Base-by-base conservation (phyloP, 2,113 vertebrate species). In the Nyctibius bracteatus region DNA sequence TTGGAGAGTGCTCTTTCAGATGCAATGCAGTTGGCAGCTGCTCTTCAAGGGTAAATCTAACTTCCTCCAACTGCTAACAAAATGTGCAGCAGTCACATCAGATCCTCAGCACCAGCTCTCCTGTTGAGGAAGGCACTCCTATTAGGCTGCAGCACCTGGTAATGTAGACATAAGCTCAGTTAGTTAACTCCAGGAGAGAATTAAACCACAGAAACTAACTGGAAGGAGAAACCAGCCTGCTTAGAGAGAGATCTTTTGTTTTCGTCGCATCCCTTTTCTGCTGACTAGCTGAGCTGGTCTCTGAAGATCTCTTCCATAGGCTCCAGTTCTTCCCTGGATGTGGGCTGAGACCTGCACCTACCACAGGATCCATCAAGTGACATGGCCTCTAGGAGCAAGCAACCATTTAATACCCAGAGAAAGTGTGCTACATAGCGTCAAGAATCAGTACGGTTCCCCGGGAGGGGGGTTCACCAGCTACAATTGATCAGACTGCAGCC, bases 281-380 rank as follows among this genome's bases (percentile, higher is more conserved):
- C 39, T 39, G 33, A 55, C 28, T 51, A 49, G 35, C 44, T 63
- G 31, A 75, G 46, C 18, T 39, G n/a, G 23, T 24, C n/a, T 37
- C 62, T 3, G 7, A 35, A 24, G 24, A 63, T 49, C 23, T 17
- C 35, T 70, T 84, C 51, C 9, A 3, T 8, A 68, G 44, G 39
- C 58, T 82, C 57, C 33, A 58, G 10, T 55, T 90, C 35, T 63
- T 35, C 52, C 24, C 57, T 35, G 70, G 24, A 52, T 15, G 7
- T 31, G 18, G 35, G 14, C 57, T 28, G 7, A 85, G 81, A 63
- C 37, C 30, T 55, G 46, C 35, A 88, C 8, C 20, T 65, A 52
- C 17, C 0, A 0, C 31, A 63, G 14, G 16, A 70, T 63, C 35
- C 39, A 66, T 55, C 31, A 74, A 15, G 31, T 25, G 62, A 14